phyloP scores from a whole-genome alignment of 1,140 invertebrate species.

The Tetragonula clypearis region DNA sequence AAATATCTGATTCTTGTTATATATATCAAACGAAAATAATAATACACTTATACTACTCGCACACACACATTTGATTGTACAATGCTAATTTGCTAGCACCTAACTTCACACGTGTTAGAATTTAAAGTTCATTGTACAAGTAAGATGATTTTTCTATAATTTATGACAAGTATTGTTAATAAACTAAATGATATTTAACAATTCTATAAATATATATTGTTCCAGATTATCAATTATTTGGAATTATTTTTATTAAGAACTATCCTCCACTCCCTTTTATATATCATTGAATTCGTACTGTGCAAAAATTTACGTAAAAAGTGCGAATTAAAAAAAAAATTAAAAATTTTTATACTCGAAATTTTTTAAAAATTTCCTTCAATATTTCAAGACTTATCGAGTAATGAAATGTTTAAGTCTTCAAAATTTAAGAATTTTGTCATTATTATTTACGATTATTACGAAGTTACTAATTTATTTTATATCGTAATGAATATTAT shows the following conservation, averaged over 20 bases:
- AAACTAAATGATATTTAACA: no score
- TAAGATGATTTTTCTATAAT: neutral
- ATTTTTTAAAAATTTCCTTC: neutral
- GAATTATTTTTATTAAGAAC: neutral
- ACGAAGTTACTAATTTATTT: neutral
- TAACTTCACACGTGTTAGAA: slow-evolving; percentile 25
- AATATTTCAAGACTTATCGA: neutral
- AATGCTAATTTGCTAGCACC: neutral
- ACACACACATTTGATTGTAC: slow-evolving; percentile 23
- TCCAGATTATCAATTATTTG: neutral
- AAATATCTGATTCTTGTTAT: neutral
- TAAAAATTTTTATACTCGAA: no score
- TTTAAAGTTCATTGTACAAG: neutral
- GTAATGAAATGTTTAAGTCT: neutral
- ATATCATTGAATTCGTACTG: neutral
- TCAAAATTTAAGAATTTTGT: neutral
- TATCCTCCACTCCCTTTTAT: neutral
- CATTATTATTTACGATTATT: neutral
- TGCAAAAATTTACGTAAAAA: neutral
- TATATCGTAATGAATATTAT: neutral
- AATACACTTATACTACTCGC: neutral
- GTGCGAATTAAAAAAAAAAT: neutral
- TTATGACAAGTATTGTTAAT: neutral
- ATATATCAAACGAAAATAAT: slow-evolving; percentile 13
- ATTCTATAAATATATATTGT: neutral